Percentiles rank a stretch among this genome's conserved stretches.
phyloP scores from a whole-genome alignment of 2,888 invertebrate genomes.

The Anaspis maculata region DNA sequence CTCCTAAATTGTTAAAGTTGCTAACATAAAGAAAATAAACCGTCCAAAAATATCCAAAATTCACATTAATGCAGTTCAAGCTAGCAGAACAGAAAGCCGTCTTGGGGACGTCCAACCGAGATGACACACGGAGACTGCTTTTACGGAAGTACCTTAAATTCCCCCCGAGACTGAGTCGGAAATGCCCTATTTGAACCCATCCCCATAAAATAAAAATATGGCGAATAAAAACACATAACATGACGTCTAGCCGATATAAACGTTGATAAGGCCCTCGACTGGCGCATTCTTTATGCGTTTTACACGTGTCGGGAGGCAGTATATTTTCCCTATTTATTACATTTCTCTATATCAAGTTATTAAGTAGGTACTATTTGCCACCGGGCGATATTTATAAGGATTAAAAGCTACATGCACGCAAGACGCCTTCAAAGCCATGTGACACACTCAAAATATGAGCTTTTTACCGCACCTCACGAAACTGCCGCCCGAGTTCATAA shows the following conservation, averaged over 20 bases:
- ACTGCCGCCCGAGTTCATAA: too few relatives aligned
- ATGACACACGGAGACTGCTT: constrained; percentile 14
- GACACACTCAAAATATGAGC: too few relatives aligned
- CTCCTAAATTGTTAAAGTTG: too few relatives aligned
- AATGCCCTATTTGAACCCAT: constrained; percentile 25
- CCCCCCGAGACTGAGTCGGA: constrained; percentile 22
- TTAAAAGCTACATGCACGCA: neutral
- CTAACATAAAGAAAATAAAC: too few relatives aligned
- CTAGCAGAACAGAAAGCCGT: constrained; percentile 12
- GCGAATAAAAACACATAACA: constrained; percentile 30
- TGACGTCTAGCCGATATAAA: constrained; percentile 27
- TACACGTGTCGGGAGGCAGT: constrained; percentile 22
- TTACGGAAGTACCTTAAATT: constrained; percentile 21
- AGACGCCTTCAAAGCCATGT: too few relatives aligned
- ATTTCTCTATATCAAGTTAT: constrained; percentile 1
- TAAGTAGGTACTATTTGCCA: neutral
- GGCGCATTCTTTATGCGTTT: constrained; percentile 26
- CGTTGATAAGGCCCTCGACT: constrained; percentile 26
- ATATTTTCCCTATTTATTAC: constrained; percentile 13
- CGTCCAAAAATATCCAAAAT: too few relatives aligned
- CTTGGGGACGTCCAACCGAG: constrained; percentile 16
- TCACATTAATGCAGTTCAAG: constrained; percentile 14
- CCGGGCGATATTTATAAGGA: neutral
- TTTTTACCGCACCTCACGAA: too few relatives aligned
- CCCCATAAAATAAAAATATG: constrained; percentile 30